Base-by-base conservation (phyloP, 1,140 invertebrate genomes). In the Atta colombica region DNA sequence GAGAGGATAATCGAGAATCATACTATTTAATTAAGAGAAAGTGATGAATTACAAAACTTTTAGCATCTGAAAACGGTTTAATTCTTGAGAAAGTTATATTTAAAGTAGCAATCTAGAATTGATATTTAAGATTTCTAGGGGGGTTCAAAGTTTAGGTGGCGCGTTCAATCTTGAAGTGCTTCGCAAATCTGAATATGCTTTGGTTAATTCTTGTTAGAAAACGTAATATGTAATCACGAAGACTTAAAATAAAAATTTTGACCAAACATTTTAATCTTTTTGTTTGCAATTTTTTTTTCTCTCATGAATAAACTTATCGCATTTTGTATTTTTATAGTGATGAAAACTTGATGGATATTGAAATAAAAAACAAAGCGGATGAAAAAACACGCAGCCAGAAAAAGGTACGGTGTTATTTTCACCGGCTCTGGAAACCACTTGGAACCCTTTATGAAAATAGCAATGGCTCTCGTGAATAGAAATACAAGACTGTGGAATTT, bases 371-470 rank as follows among this genome's bases (percentile, higher is more conserved):
- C 45, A 68, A 1, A 58, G 12, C 21, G 63, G 6, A 10, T 58
- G 35, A n/a, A 78, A 72, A 60, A 21, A 60, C 10, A 28, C 31
- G 16, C 6, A 60, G n/a, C 10, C 10, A 16, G 28, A 60, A 72
- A 45, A 60, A 74, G 18, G 28, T 8, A 18, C 3, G 6, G 21
- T 58, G 7, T 81, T 81, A 81, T 81, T 82, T 74, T 21, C n/a
- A 28, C 21, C 61, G 28, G 12, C 72, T 82, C 18, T 4, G 49
- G 25, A 82, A 82, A 82, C 39, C 80, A 82, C 80, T 82, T 72
- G 39, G n/a, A 74, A 16, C 16, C 18, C 45, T 82, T 82, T 74
- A 82, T 81, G 53, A 71, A 82, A 82, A 82, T 49, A 82, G 53
- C 8, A 39, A 16, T 14, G 5, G 60, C 14, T 49, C 35, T 31